Percentiles rank a stretch among this genome's conserved stretches.
Evolutionary conservation across 2,888 invertebrate species (phyloP).

Genomic region (Epinotia demarniana): DNA sequence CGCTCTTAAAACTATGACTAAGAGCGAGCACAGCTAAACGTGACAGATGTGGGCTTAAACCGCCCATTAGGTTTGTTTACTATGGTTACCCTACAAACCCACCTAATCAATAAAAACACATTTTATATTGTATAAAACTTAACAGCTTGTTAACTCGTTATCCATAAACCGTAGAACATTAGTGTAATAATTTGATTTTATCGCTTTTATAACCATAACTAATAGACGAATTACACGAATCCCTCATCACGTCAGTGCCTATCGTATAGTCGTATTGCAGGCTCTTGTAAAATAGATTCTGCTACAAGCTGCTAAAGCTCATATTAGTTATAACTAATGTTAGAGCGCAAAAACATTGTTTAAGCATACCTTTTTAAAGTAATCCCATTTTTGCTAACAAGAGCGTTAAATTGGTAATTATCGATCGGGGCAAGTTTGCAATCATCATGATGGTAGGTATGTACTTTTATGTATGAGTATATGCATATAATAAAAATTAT

Average conservation of each 20-base stretch:
- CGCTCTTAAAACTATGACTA: not conserved
- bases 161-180: constrained; percentile 31
- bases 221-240: constrained; percentile 62
- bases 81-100: constrained; percentile 6
- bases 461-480: too few species aligned
- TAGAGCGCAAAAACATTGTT: not conserved
- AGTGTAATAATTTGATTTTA: constrained; percentile 41
- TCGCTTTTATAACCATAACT: constrained; percentile 50
- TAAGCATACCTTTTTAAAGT: too few species aligned
- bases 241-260: constrained; percentile 50
- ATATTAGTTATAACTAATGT: not conserved
- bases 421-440: too few species aligned
- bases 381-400: too few species aligned
- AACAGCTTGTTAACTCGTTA: constrained; percentile 31
- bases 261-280: not conserved
- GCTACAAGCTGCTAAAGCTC: not conserved
- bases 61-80: not conserved
- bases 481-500: too few species aligned
- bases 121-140: not conserved
- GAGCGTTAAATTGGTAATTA: too few species aligned
- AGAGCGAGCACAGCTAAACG: not conserved
- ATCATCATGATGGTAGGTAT: too few species aligned
- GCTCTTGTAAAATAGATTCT: not conserved
- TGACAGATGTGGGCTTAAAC: constrained; percentile 21
- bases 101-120: constrained; percentile 8